These are phyloP conservation scores for Heliconius eleuchia DNA, from an alignment of 1,140 invertebrate species.

Conservation along the genomic window DNA sequence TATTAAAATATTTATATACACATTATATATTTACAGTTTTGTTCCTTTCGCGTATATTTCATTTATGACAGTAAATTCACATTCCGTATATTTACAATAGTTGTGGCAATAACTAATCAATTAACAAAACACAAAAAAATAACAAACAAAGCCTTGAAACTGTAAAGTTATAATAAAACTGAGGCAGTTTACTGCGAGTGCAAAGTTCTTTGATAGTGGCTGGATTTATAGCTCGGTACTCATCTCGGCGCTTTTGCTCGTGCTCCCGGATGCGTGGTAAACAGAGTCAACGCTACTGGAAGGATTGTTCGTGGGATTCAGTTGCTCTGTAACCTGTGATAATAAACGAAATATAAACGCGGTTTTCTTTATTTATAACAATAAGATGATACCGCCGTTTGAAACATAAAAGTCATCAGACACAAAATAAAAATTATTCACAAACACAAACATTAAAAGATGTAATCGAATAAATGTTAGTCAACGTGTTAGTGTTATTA, in stretches of 20 bases:
- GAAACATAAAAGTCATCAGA: not conserved
- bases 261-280: slow-evolving; percentile 42
- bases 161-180: slow-evolving; percentile 25
- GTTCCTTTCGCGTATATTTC: not conserved
- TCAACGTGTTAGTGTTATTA: slow-evolving; percentile 57
- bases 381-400: not conserved
- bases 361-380: not conserved
- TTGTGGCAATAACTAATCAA: not conserved
- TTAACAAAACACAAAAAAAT: slow-evolving; percentile 14
- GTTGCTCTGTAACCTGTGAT: slow-evolving; percentile 74
- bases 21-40: slow-evolving; percentile 12
- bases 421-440: slow-evolving; percentile 45
- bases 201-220: slow-evolving; percentile 21
- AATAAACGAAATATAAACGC: slow-evolving; percentile 36
- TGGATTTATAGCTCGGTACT: slow-evolving; percentile 70
- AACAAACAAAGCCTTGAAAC: not conserved
- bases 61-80: not conserved
- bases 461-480: slow-evolving; percentile 52
- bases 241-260: slow-evolving; percentile 65
- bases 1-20: slow-evolving; percentile 9
- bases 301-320: slow-evolving; percentile 50
- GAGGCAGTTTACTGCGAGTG: slow-evolving; percentile 25
- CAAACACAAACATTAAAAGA: slow-evolving; percentile 43
- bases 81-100: not conserved
- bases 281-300: slow-evolving; percentile 40